A percentile compares a stretch with the other conserved stretches of the same genome.
Conservation (phyloP, 2,113 vertebrate genomes). For the Sapajus apella region DNA sequence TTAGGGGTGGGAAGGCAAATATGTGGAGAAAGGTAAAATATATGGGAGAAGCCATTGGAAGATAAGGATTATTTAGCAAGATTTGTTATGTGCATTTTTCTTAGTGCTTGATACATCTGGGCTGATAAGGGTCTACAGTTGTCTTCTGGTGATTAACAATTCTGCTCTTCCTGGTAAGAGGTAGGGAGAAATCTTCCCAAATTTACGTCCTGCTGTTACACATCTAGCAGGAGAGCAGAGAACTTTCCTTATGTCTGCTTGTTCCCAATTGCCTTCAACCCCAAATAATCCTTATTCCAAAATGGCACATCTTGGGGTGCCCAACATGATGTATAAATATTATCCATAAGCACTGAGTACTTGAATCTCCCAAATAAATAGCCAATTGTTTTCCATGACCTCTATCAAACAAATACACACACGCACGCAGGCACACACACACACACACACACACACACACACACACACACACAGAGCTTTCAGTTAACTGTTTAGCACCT, state of each 20-base stretch:
- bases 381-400: not conserved
- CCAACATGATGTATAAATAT: not conserved
- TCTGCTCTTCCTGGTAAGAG: not conserved
- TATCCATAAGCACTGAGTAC: not conserved
- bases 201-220: not conserved
- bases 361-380: not conserved
- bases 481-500: not conserved
- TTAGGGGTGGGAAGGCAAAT: not conserved
- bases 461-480: not conserved
- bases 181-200: not conserved
- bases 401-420: not conserved
- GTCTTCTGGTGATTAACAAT: not conserved
- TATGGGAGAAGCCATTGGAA: not conserved
- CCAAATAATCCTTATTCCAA: slow-evolving; percentile 8
- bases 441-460: not conserved
- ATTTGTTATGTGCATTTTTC: not conserved
- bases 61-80: not conserved
- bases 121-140: not conserved
- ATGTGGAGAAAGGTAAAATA: not conserved
- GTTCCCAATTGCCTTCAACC: not conserved
- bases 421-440: not conserved
- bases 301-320: not conserved
- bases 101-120: not conserved
- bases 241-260: not conserved
- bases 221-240: not conserved